Conservation (phyloP, 2,113 vertebrate genomes). For the Pteruthius melanotis region DNA sequence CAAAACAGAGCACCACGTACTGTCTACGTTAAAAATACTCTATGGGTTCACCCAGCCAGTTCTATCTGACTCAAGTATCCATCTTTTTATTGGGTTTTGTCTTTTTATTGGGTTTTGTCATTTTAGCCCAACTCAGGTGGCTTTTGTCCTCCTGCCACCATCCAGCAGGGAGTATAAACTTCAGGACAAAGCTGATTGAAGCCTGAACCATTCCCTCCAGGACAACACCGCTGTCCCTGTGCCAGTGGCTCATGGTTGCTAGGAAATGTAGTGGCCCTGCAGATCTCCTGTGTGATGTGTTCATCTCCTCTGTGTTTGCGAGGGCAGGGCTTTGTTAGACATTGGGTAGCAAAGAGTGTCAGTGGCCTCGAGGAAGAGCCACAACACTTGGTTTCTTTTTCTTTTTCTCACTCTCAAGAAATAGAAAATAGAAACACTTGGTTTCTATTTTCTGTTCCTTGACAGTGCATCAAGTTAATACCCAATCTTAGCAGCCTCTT, state of each 20-base stretch:
- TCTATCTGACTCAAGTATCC: background rate
- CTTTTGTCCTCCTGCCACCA: background rate
- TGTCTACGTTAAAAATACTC: background rate
- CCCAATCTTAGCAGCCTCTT: background rate
- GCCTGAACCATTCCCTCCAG: background rate
- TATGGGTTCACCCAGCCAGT: background rate
- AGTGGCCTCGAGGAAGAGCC: background rate
- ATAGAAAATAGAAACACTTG: too few species aligned
- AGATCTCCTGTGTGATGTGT: background rate
- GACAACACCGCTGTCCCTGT: fast-evolving
- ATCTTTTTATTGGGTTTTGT: background rate
- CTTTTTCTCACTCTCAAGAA: too few species aligned
- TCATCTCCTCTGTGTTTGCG: background rate
- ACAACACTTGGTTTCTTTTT: background rate
- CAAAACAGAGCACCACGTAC: background rate
- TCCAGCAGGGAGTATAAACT: background rate
- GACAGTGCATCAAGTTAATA: background rate
- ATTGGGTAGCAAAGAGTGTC: background rate
- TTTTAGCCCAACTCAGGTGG: background rate
- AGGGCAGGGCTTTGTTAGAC: background rate
- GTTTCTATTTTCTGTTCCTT: background rate
- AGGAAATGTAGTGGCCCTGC: background rate
- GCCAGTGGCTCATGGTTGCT: background rate
- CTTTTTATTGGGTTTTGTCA: background rate
- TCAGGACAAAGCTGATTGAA: background rate